Base-by-base conservation (phyloP, 1,140 invertebrate genomes). In the Lepidurus arcticus region DNA sequence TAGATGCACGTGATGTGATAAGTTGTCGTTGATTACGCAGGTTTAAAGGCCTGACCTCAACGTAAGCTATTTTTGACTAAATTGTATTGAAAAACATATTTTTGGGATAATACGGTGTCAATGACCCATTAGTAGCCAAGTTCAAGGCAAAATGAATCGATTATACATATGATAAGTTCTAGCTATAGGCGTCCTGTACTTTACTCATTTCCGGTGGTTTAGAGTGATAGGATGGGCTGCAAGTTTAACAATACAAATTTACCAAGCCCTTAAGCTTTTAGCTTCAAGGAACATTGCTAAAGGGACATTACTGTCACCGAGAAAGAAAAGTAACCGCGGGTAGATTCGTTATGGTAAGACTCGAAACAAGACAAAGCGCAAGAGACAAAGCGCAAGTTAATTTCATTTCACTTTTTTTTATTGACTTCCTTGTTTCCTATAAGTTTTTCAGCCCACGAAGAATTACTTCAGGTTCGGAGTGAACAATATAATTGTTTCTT, bases 401-500 rank as follows among this genome's bases (percentile, higher is more conserved):
- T n/a, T 65, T 65, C 53, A 16, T n/a, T 65, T 65, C 53, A 65
- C 53, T 65, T 65, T 65, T 21, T 65, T 65, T 16, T 21, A 65
- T 65, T 34, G 13, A 16, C 53, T 13, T 7, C 53, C 53, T 13
- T 65, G 13, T 16, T 65, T 7, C 8, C 21, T 65, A 34, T 4
- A 34, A n/a, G 53, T 1, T 65, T 65, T 47, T 65, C 21, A 65
- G 21, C 9, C 21, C 13, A 16, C 34, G 34, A 34, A 34, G 34
- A 34, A 4, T 34, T 34, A 4, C 34, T 34, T 34, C 34, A 34
- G 34, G 34, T 34, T 34, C 34, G 34, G 34, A 34, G 34, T 34
- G 34, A 34, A 34, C 34, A 34, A 34, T 4, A 34, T 34, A 34
- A 34, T 34, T 34, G 34, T 34, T 34, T 34, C 34, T 34, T 4